Evolutionary conservation across 1,140 invertebrate species (phyloP), one percentile per base, ranked within the genome.

Genomic region (Magallana gigas): DNA sequence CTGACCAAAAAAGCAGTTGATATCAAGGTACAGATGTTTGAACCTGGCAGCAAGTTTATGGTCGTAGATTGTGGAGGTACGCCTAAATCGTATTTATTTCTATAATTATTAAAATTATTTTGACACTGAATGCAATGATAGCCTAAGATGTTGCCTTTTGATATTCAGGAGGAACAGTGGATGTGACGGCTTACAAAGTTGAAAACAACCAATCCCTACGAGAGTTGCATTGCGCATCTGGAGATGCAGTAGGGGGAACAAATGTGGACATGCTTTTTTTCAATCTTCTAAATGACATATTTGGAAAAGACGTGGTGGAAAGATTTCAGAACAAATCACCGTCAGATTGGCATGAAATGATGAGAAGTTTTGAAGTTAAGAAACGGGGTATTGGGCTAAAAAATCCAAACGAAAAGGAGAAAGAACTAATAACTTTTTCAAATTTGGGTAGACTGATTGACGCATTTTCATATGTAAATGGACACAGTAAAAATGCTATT

Each of bases 191-290:
- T 1, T 71, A 71, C 7, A 29, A 29, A 9, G 18, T 71, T 4
- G 36, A 71, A 71, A 23, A 9, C 18, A 29, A 23, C 18, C 11
- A 16, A 2, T 23, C 11, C 9, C 23, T 83, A 48, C 11, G 23
- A 83, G 81, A 83, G 58, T 16, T 83, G 1, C 81, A 83, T 23
- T 59, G 18, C 9, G 81, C 81, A 11, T 58, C 57, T 8, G 81
- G 81, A 6, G 56, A 83, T 57, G 81, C 16, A 4, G 16, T 57
- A 9, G 81, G 81, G 12, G 81, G 81, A 1, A 58, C 81, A 14
- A 57, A 83, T n/a, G 81, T 83, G 8, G 81, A 83, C 0, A 23
- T n/a, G 0, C 0, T 0, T 23, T 23, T 23, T 23, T 23, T 0
- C 0, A 0, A 23, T 0, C 23, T 23, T 0, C 23, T 23, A 0